phyloP scores from a whole-genome alignment of 2,888 invertebrate species.

The Chironomus tentans region DNA sequence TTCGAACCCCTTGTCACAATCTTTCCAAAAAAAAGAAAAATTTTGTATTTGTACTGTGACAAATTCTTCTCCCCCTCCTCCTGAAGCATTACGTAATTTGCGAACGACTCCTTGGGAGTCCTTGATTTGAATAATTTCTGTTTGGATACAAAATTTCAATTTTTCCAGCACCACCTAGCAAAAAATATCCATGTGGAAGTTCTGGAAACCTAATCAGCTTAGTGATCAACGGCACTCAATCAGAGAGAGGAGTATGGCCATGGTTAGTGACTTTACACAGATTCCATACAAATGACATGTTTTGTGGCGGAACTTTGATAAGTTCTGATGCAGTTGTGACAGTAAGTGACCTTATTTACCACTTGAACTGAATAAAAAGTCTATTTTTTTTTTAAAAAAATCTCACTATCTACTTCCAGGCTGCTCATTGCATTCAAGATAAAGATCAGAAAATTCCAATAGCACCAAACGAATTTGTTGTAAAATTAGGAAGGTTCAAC shows the following conservation, averaged over 20 bases:
- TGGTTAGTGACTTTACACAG: not conserved
- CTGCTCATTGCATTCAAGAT: conserved; percentile 14
- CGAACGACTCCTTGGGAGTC: too few relatives aligned
- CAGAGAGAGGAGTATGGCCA: not conserved
- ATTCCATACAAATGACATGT: not conserved
- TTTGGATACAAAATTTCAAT: too few relatives aligned
- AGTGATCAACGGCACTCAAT: not conserved
- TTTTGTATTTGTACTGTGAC: too few relatives aligned
- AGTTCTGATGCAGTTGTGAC: not conserved
- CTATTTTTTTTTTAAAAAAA: too few relatives aligned
- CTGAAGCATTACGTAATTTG: too few relatives aligned
- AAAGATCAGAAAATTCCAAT: not conserved
- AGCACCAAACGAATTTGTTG: not conserved
- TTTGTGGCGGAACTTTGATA: conserved; percentile 17
- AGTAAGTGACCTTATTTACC: not conserved
- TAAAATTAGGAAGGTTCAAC: conserved; percentile 14
- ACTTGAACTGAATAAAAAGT: too few relatives aligned
- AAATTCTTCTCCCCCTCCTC: too few relatives aligned
- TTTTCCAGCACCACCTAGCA: too few relatives aligned
- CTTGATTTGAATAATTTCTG: too few relatives aligned
- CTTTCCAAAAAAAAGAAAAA: too few relatives aligned
- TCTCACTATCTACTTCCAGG: not conserved
- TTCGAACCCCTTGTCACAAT: too few relatives aligned
- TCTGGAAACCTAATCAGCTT: not conserved
- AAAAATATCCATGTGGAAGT: not conserved